Conservation (phyloP, 2,113 vertebrate species). For the Gulo gulo region DNA sequence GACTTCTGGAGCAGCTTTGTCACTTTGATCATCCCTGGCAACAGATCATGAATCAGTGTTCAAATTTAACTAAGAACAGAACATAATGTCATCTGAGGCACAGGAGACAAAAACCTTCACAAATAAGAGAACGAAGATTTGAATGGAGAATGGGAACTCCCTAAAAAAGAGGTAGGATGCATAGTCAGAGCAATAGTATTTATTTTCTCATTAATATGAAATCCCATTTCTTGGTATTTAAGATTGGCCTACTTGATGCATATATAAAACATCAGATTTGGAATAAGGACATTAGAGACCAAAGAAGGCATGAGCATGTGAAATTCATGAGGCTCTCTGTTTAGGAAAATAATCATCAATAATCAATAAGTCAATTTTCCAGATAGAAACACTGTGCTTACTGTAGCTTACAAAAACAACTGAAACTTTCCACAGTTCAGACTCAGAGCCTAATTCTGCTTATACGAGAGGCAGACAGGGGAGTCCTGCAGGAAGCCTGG, state of each 20-base stretch:
- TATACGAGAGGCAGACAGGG: neutral
- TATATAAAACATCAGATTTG: neutral
- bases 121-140: neutral
- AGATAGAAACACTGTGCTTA: neutral
- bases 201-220: neutral
- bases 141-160: neutral
- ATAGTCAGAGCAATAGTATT: neutral
- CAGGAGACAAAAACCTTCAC: neutral
- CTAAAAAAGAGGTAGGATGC: neutral
- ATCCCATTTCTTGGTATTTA: neutral
- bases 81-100: neutral
- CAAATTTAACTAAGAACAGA: neutral
- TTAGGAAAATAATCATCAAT: conserved; percentile 34
- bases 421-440: neutral
- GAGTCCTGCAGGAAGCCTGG: neutral
- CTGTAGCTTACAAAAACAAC: neutral
- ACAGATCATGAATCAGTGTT: neutral
- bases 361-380: conserved; percentile 31
- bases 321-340: neutral
- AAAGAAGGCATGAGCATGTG: neutral
- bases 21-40: neutral
- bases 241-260: neutral
- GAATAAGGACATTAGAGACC: neutral
- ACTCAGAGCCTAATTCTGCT: neutral
- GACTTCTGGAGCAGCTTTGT: neutral